A percentile compares a stretch with the other conserved stretches of the same genome.
phyloP scores from a whole-genome alignment of 2,888 invertebrate genomes.

The Pyrrhia umbra region DNA sequence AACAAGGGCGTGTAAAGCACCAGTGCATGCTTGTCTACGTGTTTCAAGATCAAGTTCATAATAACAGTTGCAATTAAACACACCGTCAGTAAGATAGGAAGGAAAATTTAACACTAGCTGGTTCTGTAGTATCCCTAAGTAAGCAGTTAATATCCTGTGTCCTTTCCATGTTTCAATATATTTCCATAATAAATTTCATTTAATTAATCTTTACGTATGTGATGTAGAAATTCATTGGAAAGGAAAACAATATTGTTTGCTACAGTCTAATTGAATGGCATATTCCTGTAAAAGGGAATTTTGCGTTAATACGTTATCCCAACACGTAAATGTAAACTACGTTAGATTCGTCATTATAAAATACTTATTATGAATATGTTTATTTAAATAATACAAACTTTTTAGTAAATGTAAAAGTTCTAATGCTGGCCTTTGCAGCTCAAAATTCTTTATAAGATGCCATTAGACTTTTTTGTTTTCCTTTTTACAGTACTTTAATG shows the following conservation, averaged over 20 bases:
- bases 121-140: too few species aligned
- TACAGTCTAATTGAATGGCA: too few species aligned
- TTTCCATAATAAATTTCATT: too few species aligned
- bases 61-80: background rate
- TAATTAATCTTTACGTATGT: too few species aligned
- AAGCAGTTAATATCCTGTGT: too few species aligned
- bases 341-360: too few species aligned
- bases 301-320: background rate
- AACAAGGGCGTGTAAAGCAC: constrained; percentile 34
- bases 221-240: background rate
- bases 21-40: constrained; percentile 21
- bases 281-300: background rate
- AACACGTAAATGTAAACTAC: too few species aligned
- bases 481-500: background rate
- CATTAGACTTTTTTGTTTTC: background rate
- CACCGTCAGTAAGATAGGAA: background rate
- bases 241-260: background rate
- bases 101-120: background rate
- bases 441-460: background rate
- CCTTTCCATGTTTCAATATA: too few species aligned
- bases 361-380: too few species aligned
- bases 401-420: background rate
- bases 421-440: constrained; percentile 1
- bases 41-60: constrained; percentile 45
- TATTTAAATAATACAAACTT: too few species aligned